A percentile compares a stretch with the other conserved stretches of the same genome.
Conservation (phyloP, 2,797 vertebrate genomes). For the Scarus forsteni region DNA sequence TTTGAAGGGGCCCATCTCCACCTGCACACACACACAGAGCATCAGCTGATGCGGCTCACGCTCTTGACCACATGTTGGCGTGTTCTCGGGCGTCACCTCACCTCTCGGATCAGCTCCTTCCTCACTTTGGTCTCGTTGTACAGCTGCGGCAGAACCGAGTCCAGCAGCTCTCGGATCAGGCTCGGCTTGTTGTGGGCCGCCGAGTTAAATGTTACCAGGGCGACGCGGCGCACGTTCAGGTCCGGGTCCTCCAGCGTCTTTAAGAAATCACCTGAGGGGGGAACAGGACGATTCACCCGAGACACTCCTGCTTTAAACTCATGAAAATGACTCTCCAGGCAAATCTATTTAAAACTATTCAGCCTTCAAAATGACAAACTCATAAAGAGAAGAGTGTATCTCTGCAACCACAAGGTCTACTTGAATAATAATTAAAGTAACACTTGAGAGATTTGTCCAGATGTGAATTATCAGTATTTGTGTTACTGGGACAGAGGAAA, state of each 20-base stretch:
- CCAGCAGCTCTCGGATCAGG: constrained; percentile 90
- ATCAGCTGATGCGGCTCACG: not conserved
- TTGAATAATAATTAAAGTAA: no score
- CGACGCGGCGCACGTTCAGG: constrained; percentile 92
- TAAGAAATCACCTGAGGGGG: constrained; percentile 91
- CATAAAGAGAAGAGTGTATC: no score
- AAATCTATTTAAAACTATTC: no score
- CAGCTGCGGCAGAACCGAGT: constrained; percentile 87
- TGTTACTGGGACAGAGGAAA: no score
- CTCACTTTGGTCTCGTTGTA: constrained; percentile 95
- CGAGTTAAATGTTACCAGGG: constrained; percentile 96
- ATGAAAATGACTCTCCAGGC: not conserved
- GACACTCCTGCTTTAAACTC: not conserved
- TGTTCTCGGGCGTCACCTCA: constrained; percentile 42
- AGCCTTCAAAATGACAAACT: no score
- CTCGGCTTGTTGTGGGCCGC: constrained; percentile 96
- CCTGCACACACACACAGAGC: constrained; percentile 74
- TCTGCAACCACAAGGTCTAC: no score
- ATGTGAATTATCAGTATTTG: no score
- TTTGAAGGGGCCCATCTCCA: constrained; percentile 99
- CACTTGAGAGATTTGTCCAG: no score
- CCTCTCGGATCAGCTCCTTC: constrained; percentile 95
- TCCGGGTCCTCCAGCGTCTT: constrained; percentile 94
- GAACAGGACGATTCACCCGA: not conserved
- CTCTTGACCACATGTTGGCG: not conserved